These are phyloP conservation scores for Drosophila sp. DNA, from an alignment of 1,140 invertebrate genomes.

Conservation along the genomic window DNA sequence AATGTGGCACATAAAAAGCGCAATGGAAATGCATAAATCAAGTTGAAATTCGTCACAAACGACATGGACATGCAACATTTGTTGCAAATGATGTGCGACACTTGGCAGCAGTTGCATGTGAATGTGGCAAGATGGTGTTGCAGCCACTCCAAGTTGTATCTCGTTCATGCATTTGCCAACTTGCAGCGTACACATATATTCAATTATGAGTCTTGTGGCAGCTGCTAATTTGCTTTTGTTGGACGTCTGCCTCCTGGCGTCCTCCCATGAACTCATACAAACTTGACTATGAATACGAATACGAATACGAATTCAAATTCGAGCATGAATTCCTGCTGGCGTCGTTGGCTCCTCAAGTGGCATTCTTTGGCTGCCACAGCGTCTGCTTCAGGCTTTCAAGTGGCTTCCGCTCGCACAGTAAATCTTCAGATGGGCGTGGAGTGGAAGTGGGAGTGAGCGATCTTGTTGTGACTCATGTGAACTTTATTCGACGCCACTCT, in stretches of 20 bases:
- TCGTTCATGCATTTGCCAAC: slow-evolving; percentile 24
- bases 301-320: slow-evolving; percentile 12
- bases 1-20: neutral
- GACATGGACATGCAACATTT: slow-evolving; percentile 70
- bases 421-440: slow-evolving; percentile 49
- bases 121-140: slow-evolving; percentile 7
- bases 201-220: slow-evolving; percentile 27
- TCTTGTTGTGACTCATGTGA: slow-evolving; percentile 65
- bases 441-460: slow-evolving; percentile 21
- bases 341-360: slow-evolving; percentile 66
- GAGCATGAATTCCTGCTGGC: slow-evolving; percentile 40
- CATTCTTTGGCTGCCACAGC: slow-evolving; percentile 59
- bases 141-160: neutral
- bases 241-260: neutral
- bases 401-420: slow-evolving; percentile 68
- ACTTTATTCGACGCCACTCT: slow-evolving; percentile 14
- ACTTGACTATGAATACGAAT: slow-evolving; percentile 5
- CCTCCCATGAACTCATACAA: neutral
- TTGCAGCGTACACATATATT: slow-evolving; percentile 9
- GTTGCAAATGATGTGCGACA: slow-evolving; percentile 63
- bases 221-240: slow-evolving; percentile 25
- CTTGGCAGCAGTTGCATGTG: slow-evolving; percentile 2
- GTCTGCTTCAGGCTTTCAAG: slow-evolving; percentile 30
- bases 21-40: slow-evolving; percentile 64
- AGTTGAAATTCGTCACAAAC: slow-evolving; percentile 68